These are phyloP conservation scores for Chymomyza procnemis DNA, from an alignment of 2,888 invertebrate genomes.

Conservation along the genomic window DNA sequence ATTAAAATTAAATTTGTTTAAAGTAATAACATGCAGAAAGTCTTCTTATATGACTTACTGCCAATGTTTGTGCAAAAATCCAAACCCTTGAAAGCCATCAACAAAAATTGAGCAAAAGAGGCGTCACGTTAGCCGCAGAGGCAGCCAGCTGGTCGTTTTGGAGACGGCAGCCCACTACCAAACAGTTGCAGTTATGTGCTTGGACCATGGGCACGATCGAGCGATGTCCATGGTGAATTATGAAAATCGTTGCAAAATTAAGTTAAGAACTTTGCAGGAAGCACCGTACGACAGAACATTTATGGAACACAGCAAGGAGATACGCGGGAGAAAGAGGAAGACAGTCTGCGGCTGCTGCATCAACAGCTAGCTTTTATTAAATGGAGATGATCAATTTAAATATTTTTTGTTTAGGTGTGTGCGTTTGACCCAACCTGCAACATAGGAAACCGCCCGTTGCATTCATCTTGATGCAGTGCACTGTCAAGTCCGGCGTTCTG, in stretches of 20 bases:
- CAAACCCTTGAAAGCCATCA: not conserved
- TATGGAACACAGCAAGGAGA: conserved; percentile 31
- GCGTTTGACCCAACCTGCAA: conserved; percentile 30
- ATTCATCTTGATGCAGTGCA: conserved; percentile 64
- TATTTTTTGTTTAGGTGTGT: conserved; percentile 57
- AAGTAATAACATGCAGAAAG: conserved; percentile 75
- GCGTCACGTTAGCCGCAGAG: conserved; percentile 41
- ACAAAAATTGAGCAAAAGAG: conserved; percentile 64
- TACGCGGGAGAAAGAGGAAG: not conserved
- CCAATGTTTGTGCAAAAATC: conserved; percentile 48
- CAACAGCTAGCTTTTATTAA: conserved; percentile 66
- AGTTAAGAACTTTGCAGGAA: conserved; percentile 63
- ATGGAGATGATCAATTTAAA: conserved; percentile 79
- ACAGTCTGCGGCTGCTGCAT: not conserved
- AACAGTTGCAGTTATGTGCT: conserved; percentile 60
- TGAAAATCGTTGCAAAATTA: conserved; percentile 77
- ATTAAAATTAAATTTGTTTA: too few species aligned
- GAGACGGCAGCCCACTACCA: conserved; percentile 53
- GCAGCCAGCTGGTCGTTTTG: conserved; percentile 22
- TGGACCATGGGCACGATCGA: not conserved
- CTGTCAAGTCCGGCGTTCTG: conserved; percentile 19
- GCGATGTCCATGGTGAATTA: conserved; percentile 74
- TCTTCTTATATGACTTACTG: conserved; percentile 39
- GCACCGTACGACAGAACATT: conserved; percentile 15
- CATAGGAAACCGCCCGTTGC: conserved; percentile 28